Evolutionary conservation across 1,140 invertebrate species (phyloP), one percentile per base, ranked within the genome.

Genomic region (Drosophila guanche): DNA sequence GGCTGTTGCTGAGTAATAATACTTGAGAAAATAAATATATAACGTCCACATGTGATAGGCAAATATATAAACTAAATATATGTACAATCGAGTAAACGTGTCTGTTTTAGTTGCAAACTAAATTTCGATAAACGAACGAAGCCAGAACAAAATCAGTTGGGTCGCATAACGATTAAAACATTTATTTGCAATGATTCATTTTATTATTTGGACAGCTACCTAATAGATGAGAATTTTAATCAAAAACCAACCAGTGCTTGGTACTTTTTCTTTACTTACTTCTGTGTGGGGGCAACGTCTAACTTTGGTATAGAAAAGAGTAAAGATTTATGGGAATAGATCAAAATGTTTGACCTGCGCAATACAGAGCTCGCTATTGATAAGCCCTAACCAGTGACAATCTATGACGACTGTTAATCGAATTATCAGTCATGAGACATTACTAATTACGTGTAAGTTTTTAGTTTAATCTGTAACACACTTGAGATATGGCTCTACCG

Each of bases 131-230:
- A 68, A 56, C 23, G 67, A 65, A 65, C 8, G 67, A 65, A 53
- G 12, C 23, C 16, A 20, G 16, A 20, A 45, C 41, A 66, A 66
- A 66, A 65, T 65, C 59, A 40, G 4, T 20, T 4, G 5, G n/a
- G 29, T 12, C 23, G 60, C 41, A 67, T 55, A 55, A 45, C 60
- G 52, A 46, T 55, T 55, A 67, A 41, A 37, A 41, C 16, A 67
- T 55, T 25, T 33, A 33, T 75, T 48, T 45, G 8, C 8, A 6
- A 59, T 80, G 78, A 80, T 62, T 80, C 78, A 80, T 47, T 48
- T 33, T 20, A 22, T 42, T 6, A 16, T 41, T 55, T 62, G 5
- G 53, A 73, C 76, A 58, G 76, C 6, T 16, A 48, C 22, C 37
- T 56, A 59, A 63, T 56, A 59, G 50, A 75, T 62, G 37, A 48